Base-by-base conservation (phyloP, 2,113 vertebrate species). In the Entomyzon cyanotis region DNA sequence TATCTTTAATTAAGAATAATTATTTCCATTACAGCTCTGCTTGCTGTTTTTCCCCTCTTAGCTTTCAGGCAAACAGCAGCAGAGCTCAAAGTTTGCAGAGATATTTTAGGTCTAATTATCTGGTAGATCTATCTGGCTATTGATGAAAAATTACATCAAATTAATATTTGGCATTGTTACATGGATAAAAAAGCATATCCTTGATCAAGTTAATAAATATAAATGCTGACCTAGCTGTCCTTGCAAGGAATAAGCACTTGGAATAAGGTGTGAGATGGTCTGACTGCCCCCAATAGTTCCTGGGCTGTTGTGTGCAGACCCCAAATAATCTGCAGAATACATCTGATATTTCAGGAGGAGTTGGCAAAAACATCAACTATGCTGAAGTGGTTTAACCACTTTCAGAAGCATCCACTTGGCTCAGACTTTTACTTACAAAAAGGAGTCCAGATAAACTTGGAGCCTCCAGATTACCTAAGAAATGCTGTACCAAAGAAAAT, bases 401-500 rank as follows among this genome's bases (percentile, higher is more conserved):
- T 75, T 28, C 6, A 31, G 55, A 91, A 88, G 31, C 41, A 22
- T 41, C 55, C 35, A 5, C 49, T 83, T 5, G 1, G 35, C 56
- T 92, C 73, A 64, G 42, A 60, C 17, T n/a, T 77, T 83, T 60
- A 13, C 9, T 56, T 53, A 56, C 33, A 56, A 53, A 88, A 55
- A 47, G 12, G 52, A 56, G 31, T 65, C 18, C 69, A 56, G 76
- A n/a, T 81, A 83, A 86, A 89, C 42, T 68, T 64, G 28, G 14
- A 90, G 65, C 39, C 35, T 65, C 22, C 50, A 30, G 33, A 35
- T 93, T 47, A n/a, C 59, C 55, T 27, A 22, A 67, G 44, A 22
- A 73, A 39, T 39, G 12, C 4, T 1, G 1, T 17, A 27, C 5
- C 0, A 4, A 28, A n/a, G 62, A 44, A 79, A 80, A 49, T 0